These are phyloP conservation scores for Polyodon spathula DNA, from an alignment of 2,113 vertebrate species.

Conservation along the genomic window DNA sequence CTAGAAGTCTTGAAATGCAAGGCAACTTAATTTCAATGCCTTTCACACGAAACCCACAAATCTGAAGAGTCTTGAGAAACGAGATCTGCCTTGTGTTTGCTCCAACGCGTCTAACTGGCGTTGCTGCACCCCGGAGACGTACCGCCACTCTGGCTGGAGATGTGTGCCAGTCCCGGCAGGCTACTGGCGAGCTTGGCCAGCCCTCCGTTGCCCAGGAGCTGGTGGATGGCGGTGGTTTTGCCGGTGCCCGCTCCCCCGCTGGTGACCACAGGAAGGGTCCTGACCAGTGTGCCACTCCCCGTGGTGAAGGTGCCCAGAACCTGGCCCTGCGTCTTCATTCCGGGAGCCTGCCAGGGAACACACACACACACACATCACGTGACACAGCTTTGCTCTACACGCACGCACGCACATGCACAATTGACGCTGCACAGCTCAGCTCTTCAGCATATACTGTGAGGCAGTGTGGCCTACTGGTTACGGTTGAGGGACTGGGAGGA, in stretches of 20 bases:
- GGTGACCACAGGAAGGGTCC: slow-evolving; percentile 77
- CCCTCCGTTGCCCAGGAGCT: slow-evolving; percentile 82
- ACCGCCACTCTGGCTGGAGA: slow-evolving; percentile 84
- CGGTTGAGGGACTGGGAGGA: too few species aligned
- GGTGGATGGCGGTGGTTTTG: slow-evolving; percentile 88
- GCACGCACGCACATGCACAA: too few species aligned
- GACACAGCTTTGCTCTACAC: not conserved
- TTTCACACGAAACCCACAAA: too few species aligned
- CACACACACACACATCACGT: too few species aligned
- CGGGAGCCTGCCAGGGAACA: slow-evolving; percentile 44
- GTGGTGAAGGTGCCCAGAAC: slow-evolving; percentile 60
- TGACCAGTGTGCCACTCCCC: slow-evolving; percentile 64
- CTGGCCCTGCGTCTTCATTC: slow-evolving; percentile 62
- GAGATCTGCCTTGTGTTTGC: too few species aligned
- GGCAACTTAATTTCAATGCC: too few species aligned
- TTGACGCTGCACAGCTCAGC: too few species aligned
- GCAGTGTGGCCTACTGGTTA: too few species aligned
- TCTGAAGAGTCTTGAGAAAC: too few species aligned
- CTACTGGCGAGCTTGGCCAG: slow-evolving; percentile 87
- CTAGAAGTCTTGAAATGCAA: too few species aligned
- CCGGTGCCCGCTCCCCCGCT: slow-evolving; percentile 52
- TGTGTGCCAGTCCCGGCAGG: slow-evolving; percentile 81
- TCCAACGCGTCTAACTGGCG: slow-evolving; percentile 36
- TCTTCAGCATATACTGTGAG: too few species aligned
- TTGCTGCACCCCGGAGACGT: slow-evolving; percentile 36